Evolutionary conservation across 2,888 invertebrate species (phyloP), one percentile per base, ranked within the genome.

Genomic region (Lasioglossum marginatum): DNA sequence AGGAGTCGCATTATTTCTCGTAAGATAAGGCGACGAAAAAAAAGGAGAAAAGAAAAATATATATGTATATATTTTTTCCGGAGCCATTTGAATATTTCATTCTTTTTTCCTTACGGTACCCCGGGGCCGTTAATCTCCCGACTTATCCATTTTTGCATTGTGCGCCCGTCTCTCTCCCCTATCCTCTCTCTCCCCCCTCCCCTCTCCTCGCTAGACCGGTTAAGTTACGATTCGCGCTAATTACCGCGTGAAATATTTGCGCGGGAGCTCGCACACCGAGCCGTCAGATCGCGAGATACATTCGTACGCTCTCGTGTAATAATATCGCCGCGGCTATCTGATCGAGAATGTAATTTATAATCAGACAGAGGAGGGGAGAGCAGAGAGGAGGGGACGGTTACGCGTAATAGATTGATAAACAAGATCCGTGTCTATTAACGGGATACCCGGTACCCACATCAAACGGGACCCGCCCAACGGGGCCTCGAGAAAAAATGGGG

Each of bases 131-230:
- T 86, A 86, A 86, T 86, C 86, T 86, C 82, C 79, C 72, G 72
- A 85, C 86, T 85, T 86, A 86, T 86, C 81, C 82, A 82, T 86
- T 82, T 82, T 86, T 70, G 82, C 66, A 86, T 82, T 78, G 86
- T 82, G 71, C 78, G 34, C 4, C 23, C 23, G 52, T 52, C 52
- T 52, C 23, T 75, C 81, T 48, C 85, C 45, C 31, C 31, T 31
- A 31, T 31, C 31, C 75, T 71, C 23, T 43, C 40, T 45, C 6
- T 19, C 5, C 14, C 27, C 63, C 63, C 27, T 63, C 19, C 2
- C 19, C 31, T 8, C 34, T 31, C 66, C 66, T 23, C 66, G 10
- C 66, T 31, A 66, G 63, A 63, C 63, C 45, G 78, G 60, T 73
- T 77, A 70, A 86, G 68, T 76, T 82, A 86, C 81, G 82, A 86